Conservation (phyloP, 2,113 vertebrate species). For the Maccullochella peelii region DNA sequence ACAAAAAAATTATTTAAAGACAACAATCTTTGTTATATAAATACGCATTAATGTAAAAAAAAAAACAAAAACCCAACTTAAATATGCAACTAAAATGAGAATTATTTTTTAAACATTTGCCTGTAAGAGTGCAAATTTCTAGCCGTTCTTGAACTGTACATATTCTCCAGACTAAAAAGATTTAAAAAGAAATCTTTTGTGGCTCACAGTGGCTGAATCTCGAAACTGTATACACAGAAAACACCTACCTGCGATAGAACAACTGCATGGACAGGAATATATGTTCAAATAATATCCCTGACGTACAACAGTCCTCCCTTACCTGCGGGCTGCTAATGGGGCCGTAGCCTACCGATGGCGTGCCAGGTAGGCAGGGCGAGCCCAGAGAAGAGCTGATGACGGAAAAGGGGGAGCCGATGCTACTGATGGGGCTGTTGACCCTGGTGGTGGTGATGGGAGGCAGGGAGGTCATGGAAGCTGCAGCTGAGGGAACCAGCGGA, state of each 20-base stretch:
- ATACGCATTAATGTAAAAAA: not conserved
- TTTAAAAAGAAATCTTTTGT: no score
- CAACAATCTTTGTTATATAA: no score
- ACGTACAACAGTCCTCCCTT: not conserved
- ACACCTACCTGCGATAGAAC: not conserved
- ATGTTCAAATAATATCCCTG: not conserved
- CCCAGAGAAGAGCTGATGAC: conserved; percentile 95
- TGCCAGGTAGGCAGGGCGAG: conserved; percentile 91
- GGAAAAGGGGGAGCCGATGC: conserved; percentile 90
- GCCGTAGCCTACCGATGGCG: conserved; percentile 91
- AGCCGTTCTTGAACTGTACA: not conserved
- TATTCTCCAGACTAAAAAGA: not conserved
- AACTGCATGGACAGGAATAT: not conserved
- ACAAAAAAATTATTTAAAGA: not conserved
- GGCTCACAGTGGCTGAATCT: not conserved
- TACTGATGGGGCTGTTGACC: conserved; percentile 87
- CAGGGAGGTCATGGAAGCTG: conserved; percentile 84
- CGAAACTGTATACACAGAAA: not conserved
- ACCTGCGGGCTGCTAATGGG: conserved; percentile 94
- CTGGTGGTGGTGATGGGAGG: conserved; percentile 83
- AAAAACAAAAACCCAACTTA: not conserved
- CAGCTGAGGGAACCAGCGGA: conserved; percentile 79
- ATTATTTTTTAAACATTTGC: not conserved
- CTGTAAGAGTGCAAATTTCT: not conserved
- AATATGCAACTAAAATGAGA: no score